Evolutionary conservation across 2,797 vertebrate genomes (phyloP).

Genomic region (Onychomys leucogaster): DNA sequence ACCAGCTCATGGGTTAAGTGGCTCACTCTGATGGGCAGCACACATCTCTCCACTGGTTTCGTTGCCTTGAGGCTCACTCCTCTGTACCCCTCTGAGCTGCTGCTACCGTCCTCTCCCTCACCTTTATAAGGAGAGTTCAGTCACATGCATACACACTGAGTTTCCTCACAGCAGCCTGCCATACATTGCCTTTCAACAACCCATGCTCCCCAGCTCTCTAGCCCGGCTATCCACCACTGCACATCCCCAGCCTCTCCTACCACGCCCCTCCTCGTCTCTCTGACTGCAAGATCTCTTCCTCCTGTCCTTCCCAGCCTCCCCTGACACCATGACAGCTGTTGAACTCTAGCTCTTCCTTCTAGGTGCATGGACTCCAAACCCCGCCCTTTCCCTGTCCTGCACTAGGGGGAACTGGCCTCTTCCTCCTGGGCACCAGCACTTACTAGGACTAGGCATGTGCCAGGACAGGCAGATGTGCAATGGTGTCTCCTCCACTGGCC

Average conservation of each 20-base stretch:
- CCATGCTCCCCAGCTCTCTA: fast-evolving
- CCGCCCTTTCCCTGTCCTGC: not conserved
- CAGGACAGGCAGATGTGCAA: not conserved
- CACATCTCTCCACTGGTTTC: not conserved
- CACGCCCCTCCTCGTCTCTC: not conserved
- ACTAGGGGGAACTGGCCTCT: not conserved
- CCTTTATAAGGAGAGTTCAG: not conserved
- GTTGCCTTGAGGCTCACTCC: not conserved
- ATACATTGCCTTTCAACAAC: fast-evolving
- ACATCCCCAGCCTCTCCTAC: not conserved
- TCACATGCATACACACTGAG: fast-evolving
- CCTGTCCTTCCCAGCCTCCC: not conserved
- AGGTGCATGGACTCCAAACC: not conserved
- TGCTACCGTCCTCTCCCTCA: not conserved
- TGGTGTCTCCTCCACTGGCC: not conserved
- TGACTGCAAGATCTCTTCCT: not conserved
- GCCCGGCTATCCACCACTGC: not conserved
- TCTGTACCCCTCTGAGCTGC: not conserved
- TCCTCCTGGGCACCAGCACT: not conserved
- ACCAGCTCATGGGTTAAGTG: not conserved
- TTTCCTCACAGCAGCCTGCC: not conserved
- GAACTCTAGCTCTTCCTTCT: not conserved
- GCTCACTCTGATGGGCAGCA: fast-evolving
- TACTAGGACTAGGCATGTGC: fast-evolving
- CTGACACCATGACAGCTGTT: not conserved